A percentile compares a stretch with the other conserved stretches of the same genome.
phyloP scores from a whole-genome alignment of 2,797 vertebrate species.

The Sebastes diaconus region DNA sequence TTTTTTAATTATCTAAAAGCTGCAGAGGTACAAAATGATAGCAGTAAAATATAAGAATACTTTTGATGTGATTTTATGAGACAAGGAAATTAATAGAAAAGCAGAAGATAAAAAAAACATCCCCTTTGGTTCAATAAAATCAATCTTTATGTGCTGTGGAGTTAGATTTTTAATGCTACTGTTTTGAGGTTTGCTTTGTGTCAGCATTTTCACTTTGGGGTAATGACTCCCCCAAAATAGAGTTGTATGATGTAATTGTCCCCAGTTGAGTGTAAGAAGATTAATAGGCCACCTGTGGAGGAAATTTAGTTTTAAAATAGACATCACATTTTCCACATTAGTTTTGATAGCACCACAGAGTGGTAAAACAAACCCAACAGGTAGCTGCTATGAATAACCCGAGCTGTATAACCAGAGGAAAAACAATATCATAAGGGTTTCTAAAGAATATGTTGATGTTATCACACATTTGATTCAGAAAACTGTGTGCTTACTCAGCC shows the following conservation, averaged over 20 bases:
- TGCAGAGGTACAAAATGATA: neutral
- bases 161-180: neutral
- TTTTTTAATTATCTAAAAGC: slow-evolving; percentile 13
- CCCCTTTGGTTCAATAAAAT: slow-evolving; percentile 3
- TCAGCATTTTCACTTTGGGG: neutral
- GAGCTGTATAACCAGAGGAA: too few relatives aligned
- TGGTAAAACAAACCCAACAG: neutral
- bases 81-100: slow-evolving; percentile 3
- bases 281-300: neutral
- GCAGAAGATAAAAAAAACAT: neutral
- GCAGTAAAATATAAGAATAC: neutral
- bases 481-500: neutral
- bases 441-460: neutral
- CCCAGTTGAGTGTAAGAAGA: neutral
- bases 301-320: neutral
- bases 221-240: neutral
- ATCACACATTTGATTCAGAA: neutral
- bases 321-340: neutral
- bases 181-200: neutral
- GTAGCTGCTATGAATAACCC: neutral
- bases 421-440: neutral
- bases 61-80: slow-evolving; percentile 10
- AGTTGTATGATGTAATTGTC: neutral
- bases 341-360: neutral
- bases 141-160: neutral